Evolutionary conservation across 2,797 vertebrate species (phyloP).

Genomic region (Thripadectes ignobilis): DNA sequence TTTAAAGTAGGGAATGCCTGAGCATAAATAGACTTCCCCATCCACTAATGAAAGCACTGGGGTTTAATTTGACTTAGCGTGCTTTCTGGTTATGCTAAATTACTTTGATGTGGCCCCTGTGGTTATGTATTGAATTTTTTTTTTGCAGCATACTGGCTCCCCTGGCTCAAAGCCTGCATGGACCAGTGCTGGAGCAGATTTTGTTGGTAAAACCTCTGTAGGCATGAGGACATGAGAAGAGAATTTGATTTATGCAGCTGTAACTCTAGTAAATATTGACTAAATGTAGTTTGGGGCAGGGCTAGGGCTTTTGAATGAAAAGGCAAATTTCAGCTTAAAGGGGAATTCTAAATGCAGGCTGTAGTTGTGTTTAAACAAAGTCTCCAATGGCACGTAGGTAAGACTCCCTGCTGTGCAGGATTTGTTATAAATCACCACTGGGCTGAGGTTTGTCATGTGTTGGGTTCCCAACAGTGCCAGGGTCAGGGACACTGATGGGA

Average conservation of each 20-base stretch:
- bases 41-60: slow-evolving; percentile 19
- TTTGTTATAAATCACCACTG: neutral
- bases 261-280: neutral
- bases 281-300: neutral
- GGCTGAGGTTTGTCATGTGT: neutral
- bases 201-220: neutral
- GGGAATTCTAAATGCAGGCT: neutral
- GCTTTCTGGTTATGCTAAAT: slow-evolving; percentile 8
- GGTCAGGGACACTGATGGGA: neutral
- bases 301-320: neutral
- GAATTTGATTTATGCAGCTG: neutral
- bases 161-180: neutral
- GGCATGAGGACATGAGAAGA: neutral
- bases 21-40: neutral
- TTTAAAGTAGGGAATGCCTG: neutral
- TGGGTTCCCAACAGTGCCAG: neutral
- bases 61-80: neutral
- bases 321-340: neutral
- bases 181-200: neutral
- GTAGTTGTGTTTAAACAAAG: neutral
- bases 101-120: slow-evolving; percentile 46
- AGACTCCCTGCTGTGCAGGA: neutral
- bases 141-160: neutral
- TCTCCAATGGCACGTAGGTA: neutral
- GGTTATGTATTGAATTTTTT: neutral